Base-by-base conservation (phyloP, 1,140 invertebrate species). In the Capitella teleta region DNA sequence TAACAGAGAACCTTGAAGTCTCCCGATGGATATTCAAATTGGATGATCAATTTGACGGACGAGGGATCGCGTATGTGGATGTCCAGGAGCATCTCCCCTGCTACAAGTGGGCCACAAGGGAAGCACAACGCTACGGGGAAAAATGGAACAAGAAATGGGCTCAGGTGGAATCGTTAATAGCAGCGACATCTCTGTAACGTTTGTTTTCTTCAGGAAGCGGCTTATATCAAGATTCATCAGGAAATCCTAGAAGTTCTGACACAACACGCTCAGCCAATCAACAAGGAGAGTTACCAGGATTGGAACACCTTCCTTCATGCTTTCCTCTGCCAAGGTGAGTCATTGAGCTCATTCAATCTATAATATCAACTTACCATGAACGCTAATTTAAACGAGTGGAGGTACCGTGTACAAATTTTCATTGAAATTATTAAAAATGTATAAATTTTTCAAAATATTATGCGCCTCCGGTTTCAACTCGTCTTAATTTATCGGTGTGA, bases 81-180 rank as follows among this genome's bases (percentile, higher is more conserved):
- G 56, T 70, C 14, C 47, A 60, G 3, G 57, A 60, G 26, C 57
- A 70, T 44, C 55, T 73, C 14, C 52, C 59, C 38, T 70, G 70
- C 50, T 72, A 68, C 53, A 49, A 52, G 12, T 71, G 66, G 64
- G 67, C 64, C n/a, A 47, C 62, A 23, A 71, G 68, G 50, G 70
- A 72, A 53, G 57, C 57, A 16, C 49, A 57, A 12, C 55, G 67
- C 57, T 73, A 70, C 55, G 68, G 68, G 6, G 67, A 72, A 16
- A 70, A 72, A 47, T 73, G 71, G 71, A 61, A 28, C 25, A 68
- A 70, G 48, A 70, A 70, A 57, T 73, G 70, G 70, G 70, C 71
- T 23, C 69, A 73, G 62, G 66, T 68, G 50, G n/a, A n/a, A n/a
- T n/a, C n/a, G n/a, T n/a, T n/a, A n/a, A n/a, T n/a, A n/a, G n/a